Conservation (phyloP, 2,113 vertebrate genomes). For the Campylorhamphus procurvoides region DNA sequence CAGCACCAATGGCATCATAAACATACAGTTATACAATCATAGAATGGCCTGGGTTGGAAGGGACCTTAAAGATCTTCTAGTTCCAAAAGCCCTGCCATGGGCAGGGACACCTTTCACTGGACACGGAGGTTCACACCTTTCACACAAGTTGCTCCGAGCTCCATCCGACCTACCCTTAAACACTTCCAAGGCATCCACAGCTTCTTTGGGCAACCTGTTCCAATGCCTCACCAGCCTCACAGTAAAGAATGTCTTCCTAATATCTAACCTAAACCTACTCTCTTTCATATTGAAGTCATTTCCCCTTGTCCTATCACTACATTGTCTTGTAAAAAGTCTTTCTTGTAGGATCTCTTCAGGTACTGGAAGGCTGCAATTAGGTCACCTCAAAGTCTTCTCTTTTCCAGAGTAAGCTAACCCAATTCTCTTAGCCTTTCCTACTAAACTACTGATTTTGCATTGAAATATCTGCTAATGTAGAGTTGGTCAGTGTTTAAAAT, state of each 20-base stretch:
- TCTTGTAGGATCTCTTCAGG: not conserved
- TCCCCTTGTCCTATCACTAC: not conserved
- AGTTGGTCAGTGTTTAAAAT: not conserved
- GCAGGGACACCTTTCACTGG: not conserved
- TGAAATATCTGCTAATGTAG: not conserved
- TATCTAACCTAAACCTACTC: not conserved
- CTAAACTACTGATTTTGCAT: not conserved
- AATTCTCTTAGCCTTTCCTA: not conserved
- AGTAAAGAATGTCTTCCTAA: not conserved
- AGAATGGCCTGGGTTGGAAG: not conserved
- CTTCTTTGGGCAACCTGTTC: not conserved
- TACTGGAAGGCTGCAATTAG: not conserved
- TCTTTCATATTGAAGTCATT: not conserved
- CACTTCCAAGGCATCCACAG: not conserved
- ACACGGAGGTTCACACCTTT: not conserved
- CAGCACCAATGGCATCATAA: not conserved
- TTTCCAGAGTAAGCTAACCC: not conserved
- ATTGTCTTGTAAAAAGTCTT: not conserved
- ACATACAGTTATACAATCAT: not conserved
- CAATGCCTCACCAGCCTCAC: not conserved
- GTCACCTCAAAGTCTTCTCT: not conserved
- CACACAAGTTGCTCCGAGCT: not conserved
- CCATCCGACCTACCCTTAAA: not conserved
- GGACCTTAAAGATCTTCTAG: not conserved
- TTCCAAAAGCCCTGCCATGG: not conserved